A percentile compares a stretch with the other conserved stretches of the same genome.
Conservation (phyloP, 2,888 invertebrate genomes). For the Mellilla xanthometata region DNA sequence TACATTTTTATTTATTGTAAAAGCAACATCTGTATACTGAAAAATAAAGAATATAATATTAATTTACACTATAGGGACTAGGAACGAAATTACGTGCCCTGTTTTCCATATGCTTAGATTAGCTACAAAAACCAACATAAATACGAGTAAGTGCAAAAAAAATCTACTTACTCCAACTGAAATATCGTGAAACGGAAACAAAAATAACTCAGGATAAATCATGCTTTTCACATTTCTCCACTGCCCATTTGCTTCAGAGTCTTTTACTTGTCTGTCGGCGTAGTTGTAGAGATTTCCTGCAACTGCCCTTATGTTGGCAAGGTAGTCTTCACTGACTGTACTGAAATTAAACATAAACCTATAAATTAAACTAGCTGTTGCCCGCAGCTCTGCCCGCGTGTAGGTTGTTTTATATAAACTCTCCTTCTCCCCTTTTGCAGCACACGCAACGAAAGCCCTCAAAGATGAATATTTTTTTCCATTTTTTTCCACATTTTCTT, state of each 20-base stretch:
- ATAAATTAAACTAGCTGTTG: too few species aligned
- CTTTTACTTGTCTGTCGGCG: not conserved
- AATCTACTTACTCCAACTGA: constrained; percentile 49
- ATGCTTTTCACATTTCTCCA: constrained; percentile 46
- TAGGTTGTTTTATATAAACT: too few species aligned
- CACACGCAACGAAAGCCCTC: too few species aligned
- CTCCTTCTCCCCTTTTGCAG: too few species aligned
- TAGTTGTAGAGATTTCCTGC: not conserved
- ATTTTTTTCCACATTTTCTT: too few species aligned
- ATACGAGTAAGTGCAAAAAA: not conserved
- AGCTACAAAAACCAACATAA: not conserved
- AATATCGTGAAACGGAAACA: constrained; percentile 53
- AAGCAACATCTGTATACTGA: constrained; percentile 37
- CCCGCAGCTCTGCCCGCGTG: too few species aligned
- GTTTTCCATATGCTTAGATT: too few species aligned
- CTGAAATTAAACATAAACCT: not conserved
- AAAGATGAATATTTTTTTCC: too few species aligned
- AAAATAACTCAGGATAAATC: constrained; percentile 39
- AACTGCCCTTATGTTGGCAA: not conserved
- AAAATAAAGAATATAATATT: constrained; percentile 22
- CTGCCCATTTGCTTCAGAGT: not conserved
- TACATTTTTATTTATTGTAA: constrained; percentile 39
- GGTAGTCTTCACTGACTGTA: not conserved
- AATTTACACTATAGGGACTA: too few species aligned
- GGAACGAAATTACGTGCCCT: too few species aligned